Conservation (phyloP, 2,888 invertebrate genomes). For the Dermolepida albohirtum region DNA sequence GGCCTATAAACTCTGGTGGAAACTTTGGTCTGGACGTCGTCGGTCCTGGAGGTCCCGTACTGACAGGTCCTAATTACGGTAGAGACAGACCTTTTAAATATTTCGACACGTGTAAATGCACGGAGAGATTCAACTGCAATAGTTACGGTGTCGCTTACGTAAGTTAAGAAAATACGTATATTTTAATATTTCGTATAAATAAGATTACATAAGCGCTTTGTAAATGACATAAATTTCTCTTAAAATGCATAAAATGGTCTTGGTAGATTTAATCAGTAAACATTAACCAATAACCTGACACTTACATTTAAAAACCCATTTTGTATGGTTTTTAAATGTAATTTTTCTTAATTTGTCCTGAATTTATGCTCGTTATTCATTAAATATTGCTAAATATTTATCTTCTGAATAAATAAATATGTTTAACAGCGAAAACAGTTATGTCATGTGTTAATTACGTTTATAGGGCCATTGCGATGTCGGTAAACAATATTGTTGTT, state of each 20-base stretch:
- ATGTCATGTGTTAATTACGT: no score
- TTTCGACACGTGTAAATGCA: slow-evolving; percentile 67
- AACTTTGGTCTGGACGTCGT: slow-evolving; percentile 43
- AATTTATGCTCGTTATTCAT: no score
- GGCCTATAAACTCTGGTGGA: slow-evolving; percentile 39
- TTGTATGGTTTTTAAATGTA: no score
- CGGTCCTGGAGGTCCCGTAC: slow-evolving; percentile 50
- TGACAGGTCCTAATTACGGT: slow-evolving; percentile 64
- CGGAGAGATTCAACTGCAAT: slow-evolving; percentile 69
- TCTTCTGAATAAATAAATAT: no score
- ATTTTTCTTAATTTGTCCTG: no score
- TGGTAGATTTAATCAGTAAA: no score
- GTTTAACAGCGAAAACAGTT: no score
- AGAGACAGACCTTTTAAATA: slow-evolving; percentile 60
- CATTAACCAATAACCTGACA: no score
- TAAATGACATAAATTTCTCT: no score
- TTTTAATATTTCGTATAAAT: not conserved
- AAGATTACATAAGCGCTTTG: not conserved
- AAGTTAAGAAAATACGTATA: slow-evolving; percentile 49
- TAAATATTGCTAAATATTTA: not conserved
- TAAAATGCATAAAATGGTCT: no score
- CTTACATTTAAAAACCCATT: no score
- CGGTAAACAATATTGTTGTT: slow-evolving; percentile 75
- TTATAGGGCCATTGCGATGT: slow-evolving; percentile 72
- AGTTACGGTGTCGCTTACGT: slow-evolving; percentile 69